These are phyloP conservation scores for Polydrusus pterygomalis DNA, from an alignment of 2,888 invertebrate species.

Conservation along the genomic window DNA sequence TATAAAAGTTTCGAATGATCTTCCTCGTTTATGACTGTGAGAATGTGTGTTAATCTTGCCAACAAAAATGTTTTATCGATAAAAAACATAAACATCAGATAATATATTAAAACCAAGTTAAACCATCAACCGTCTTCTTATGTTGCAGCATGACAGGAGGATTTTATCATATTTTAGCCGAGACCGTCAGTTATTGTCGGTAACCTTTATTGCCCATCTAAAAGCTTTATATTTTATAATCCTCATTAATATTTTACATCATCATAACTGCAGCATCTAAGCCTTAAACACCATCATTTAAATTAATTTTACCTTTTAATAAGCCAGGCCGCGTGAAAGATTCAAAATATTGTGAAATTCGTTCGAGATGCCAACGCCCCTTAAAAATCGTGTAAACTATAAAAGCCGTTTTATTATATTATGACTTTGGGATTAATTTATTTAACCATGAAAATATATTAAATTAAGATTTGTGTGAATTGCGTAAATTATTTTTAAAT, in stretches of 20 bases:
- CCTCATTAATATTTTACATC: constrained; percentile 47
- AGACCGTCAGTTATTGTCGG: not conserved
- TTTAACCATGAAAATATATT: constrained; percentile 2
- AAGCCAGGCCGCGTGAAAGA: constrained; percentile 10
- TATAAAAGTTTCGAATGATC: too few species aligned
- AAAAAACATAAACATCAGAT: too few species aligned
- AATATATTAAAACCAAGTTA: too few species aligned
- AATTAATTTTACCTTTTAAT: constrained; percentile 41
- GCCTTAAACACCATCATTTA: constrained; percentile 38
- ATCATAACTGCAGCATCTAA: constrained; percentile 23
- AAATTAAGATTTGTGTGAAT: not conserved
- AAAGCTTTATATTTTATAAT: constrained; percentile 28
- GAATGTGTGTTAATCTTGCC: too few species aligned
- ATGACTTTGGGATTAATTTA: not conserved
- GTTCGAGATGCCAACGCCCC: constrained; percentile 27
- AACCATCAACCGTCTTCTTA: too few species aligned
- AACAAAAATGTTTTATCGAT: too few species aligned
- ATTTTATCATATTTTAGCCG: not conserved
- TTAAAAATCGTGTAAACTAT: not conserved
- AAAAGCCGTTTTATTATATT: not conserved
- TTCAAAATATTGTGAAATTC: constrained; percentile 30
- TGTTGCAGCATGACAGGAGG: not conserved
- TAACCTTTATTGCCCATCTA: not conserved
- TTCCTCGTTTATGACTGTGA: too few species aligned
- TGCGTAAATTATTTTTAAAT: not conserved